Evolutionary conservation across 2,888 invertebrate genomes (phyloP).

Genomic region (Dexiosoma caninum): DNA sequence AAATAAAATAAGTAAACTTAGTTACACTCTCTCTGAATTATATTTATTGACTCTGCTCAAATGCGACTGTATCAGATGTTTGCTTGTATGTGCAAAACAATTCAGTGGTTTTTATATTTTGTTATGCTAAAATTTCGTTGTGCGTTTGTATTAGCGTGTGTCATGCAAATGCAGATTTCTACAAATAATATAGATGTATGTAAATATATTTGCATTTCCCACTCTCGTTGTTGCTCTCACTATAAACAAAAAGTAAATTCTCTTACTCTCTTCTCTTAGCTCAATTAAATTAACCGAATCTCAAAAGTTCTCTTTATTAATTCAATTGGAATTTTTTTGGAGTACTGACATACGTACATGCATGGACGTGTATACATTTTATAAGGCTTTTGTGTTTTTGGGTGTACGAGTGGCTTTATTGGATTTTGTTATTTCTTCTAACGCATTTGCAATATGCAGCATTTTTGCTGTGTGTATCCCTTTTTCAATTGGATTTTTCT

Average conservation of each 20-base stretch:
- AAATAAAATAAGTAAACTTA: neutral
- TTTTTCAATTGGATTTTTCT: conserved; percentile 53
- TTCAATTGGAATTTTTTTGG: conserved; percentile 53
- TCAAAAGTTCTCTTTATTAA: conserved; percentile 30
- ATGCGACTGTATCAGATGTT: conserved; percentile 12
- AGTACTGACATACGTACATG: neutral
- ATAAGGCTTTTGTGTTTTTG: neutral
- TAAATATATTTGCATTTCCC: conserved; percentile 57
- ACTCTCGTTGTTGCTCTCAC: neutral
- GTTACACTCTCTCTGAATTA: neutral
- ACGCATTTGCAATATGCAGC: conserved; percentile 61
- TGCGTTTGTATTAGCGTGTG: neutral
- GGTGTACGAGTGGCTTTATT: neutral
- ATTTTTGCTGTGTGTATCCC: conserved; percentile 50
- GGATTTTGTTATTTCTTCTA: conserved; percentile 17
- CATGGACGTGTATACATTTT: neutral
- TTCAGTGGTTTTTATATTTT: conserved; percentile 36
- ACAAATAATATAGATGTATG: neutral
- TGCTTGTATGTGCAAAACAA: conserved; percentile 18
- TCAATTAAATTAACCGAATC: conserved; percentile 34
- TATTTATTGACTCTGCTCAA: neutral
- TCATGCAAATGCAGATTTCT: conserved; percentile 51
- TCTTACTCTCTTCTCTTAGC: conserved; percentile 19
- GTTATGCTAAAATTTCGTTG: conserved; percentile 10
- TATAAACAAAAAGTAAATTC: neutral